Base-by-base conservation (phyloP, 1,140 invertebrate species). In the Hycleus cichorii region DNA sequence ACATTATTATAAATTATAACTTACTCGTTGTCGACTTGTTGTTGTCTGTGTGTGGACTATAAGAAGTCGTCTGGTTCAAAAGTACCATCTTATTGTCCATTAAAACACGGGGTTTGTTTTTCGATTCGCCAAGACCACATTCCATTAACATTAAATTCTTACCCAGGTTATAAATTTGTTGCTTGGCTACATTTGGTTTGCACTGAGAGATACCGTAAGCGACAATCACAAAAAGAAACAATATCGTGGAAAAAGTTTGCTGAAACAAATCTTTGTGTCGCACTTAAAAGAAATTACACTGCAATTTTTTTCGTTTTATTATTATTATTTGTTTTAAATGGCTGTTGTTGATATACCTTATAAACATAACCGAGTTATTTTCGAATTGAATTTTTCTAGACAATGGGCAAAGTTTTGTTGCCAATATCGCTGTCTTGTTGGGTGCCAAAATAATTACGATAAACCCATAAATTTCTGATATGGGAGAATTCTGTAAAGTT, bases 61-160 rank as follows among this genome's bases (percentile, higher is more conserved):
- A 69, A 69, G 67, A 69, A 69, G 63, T 69, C 56, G 67, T 69
- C 66, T 64, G 66, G 59, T 63, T 63, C 57, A 65, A 69, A 18
- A 69, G 65, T 63, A 69, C 67, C 64, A 67, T 67, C 67, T 69
- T 69, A 69, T 65, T 69, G 67, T 65, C 67, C 65, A 67, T 69
- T 69, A 67, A 69, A 66, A 69, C 65, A 64, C 60, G 57, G 65
- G 63, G 61, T 69, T 65, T 65, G 67, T 69, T 69, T 69, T 69
- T 69, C 67, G 57, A 51, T 62, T 47, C 60, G 58, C 61, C 59
- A 50, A 60, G 56, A 69, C 67, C 61, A 52, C 67, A 69, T 69
- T 69, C 67, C 67, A 58, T 59, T 63, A 60, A 62, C 63, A 65
- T 67, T 68, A 65, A 69, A 67, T 67, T 66, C 63, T 64, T 63